phyloP scores from a whole-genome alignment of 1,140 invertebrate genomes.

The Hylaeus anthracinus region DNA sequence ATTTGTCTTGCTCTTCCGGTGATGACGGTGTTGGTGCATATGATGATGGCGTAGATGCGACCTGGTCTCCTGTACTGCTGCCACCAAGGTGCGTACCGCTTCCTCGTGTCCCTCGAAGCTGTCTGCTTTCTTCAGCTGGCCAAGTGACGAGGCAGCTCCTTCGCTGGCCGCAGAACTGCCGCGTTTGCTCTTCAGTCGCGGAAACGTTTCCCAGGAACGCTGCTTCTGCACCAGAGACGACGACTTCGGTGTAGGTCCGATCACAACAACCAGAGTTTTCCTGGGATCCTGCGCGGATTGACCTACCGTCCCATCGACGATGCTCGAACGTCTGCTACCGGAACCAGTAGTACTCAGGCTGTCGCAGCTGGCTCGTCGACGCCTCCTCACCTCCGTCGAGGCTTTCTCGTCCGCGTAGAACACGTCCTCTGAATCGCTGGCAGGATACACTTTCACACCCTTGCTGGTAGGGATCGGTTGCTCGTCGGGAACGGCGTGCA shows the following conservation, averaged over 20 bases:
- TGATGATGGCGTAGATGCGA: constrained; percentile 76
- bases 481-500: constrained; percentile 78
- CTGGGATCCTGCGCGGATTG: constrained; percentile 76
- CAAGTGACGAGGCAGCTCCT: constrained; percentile 61
- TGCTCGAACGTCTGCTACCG: constrained; percentile 79
- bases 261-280: constrained; percentile 80
- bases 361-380: constrained; percentile 77
- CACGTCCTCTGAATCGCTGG: constrained; percentile 84
- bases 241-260: constrained; percentile 76
- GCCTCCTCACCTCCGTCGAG: constrained; percentile 59
- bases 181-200: constrained; percentile 81
- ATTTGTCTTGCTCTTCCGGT: constrained; percentile 79
- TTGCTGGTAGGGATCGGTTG: constrained; percentile 58
- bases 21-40: constrained; percentile 75
- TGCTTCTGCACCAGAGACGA: constrained; percentile 83
- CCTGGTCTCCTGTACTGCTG: constrained; percentile 86
- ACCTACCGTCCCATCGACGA: constrained; percentile 75
- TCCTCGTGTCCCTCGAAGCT: constrained; percentile 88
- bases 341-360: constrained; percentile 78
- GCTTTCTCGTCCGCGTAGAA: constrained; percentile 78
- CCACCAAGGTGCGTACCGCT: constrained; percentile 86
- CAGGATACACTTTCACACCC: constrained; percentile 81
- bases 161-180: constrained; percentile 42
- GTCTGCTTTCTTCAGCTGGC: constrained; percentile 83
- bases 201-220: constrained; percentile 86